phyloP scores from a whole-genome alignment of 1,140 invertebrate species.

The Musca vetustissima region DNA sequence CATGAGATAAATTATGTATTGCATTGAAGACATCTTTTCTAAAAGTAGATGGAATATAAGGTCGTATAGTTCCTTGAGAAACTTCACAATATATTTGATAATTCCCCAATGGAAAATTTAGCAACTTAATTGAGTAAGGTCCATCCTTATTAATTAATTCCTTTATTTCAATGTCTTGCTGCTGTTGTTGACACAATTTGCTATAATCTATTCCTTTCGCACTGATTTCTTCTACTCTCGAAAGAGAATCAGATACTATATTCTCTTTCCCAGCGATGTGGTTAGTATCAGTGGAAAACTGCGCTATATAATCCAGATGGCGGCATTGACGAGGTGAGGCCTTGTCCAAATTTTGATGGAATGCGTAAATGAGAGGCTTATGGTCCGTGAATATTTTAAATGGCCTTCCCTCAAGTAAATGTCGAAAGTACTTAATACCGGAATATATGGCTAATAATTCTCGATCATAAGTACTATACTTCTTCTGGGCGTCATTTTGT shows the following conservation, averaged over 20 bases:
- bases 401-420: no score
- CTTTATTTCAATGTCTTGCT: not conserved
- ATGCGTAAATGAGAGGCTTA: no score
- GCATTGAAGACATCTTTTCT: no score
- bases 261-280: no score
- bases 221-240: no score
- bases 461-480: not conserved
- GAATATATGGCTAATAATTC: not conserved
- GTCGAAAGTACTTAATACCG: conserved; percentile 3
- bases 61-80: not conserved
- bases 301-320: no score
- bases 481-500: not conserved
- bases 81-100: conserved; percentile 21
- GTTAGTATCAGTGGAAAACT: no score
- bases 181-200: not conserved
- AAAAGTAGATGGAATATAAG: no score
- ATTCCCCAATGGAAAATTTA: not conserved
- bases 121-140: not conserved
- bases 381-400: no score
- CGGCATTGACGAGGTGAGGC: no score
- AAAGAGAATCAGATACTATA: no score
- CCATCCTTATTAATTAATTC: not conserved
- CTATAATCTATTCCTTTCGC: not conserved
- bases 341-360: no score
- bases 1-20: not conserved